These are phyloP conservation scores for Schizopygopsis malacanthus DNA, from an alignment of 2,797 vertebrate genomes.

Conservation along the genomic window DNA sequence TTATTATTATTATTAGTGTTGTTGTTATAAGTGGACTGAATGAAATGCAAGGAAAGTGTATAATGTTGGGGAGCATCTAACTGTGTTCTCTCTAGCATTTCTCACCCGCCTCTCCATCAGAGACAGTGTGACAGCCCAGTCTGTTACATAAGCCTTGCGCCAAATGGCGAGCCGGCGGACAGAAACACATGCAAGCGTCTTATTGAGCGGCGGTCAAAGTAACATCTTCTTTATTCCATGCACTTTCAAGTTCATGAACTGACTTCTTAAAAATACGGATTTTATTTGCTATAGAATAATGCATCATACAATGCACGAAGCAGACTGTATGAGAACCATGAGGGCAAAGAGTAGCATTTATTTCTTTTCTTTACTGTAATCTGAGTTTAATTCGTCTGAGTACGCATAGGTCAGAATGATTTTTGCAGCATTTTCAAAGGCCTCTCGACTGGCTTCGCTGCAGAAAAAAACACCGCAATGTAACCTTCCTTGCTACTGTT, in stretches of 20 bases:
- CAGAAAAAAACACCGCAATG: conserved; percentile 58
- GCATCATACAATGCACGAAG: neutral
- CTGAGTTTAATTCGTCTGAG: neutral
- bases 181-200: conserved; percentile 4
- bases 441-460: conserved; percentile 54
- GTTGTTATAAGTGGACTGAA: no score
- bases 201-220: neutral
- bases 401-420: neutral
- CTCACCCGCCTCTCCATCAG: conserved; percentile 39
- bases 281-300: neutral
- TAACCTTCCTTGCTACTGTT: conserved; percentile 41
- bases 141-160: conserved; percentile 64
- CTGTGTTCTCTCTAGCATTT: conserved; percentile 8
- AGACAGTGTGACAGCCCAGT: conserved; percentile 54
- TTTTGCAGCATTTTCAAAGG: conserved; percentile 49
- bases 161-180: conserved; percentile 54
- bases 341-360: neutral
- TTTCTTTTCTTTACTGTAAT: neutral
- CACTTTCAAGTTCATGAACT: conserved; percentile 13
- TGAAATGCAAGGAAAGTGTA: neutral
- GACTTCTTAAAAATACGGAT: neutral
- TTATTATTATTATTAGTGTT: neutral
- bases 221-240: neutral
- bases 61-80: neutral
- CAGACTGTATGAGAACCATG: neutral